Conservation (phyloP, 1,140 invertebrate genomes). For the Hypothenemus hampei region DNA sequence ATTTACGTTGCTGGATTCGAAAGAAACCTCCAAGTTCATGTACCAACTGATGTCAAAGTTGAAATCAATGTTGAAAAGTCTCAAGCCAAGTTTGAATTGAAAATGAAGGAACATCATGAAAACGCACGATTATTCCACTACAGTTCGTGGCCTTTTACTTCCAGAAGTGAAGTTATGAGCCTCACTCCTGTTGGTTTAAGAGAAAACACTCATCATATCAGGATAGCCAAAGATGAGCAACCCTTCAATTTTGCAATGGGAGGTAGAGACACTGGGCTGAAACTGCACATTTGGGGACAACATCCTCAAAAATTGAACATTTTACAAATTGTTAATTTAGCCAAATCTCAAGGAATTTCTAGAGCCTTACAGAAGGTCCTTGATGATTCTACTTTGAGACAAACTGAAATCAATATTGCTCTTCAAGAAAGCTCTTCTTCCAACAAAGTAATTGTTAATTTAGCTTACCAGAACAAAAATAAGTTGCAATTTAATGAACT, state of each 20-base stretch:
- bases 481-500: constrained; percentile 3
- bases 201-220: constrained; percentile 19
- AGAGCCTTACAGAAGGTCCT: constrained; percentile 31
- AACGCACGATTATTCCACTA: constrained; percentile 51
- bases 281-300: constrained; percentile 46
- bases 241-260: constrained; percentile 23
- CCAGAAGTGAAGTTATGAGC: constrained; percentile 51
- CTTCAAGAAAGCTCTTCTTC: constrained; percentile 29
- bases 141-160: constrained; percentile 56
- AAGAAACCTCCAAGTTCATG: constrained; percentile 51
- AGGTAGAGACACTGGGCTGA: constrained; percentile 30
- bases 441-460: constrained; percentile 15
- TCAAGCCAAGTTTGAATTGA: constrained; percentile 44
- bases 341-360: constrained; percentile 33
- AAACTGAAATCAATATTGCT: constrained; percentile 29
- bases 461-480: constrained; percentile 19
- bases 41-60: constrained; percentile 49
- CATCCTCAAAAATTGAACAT: constrained; percentile 46
- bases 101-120: constrained; percentile 43
- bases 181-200: constrained; percentile 42
- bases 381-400: constrained; percentile 27
- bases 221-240: not conserved
- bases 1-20: constrained; percentile 56
- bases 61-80: constrained; percentile 47
- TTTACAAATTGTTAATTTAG: constrained; percentile 26